phyloP scores from a whole-genome alignment of 2,113 vertebrate species.

The Fukomys damarensis region DNA sequence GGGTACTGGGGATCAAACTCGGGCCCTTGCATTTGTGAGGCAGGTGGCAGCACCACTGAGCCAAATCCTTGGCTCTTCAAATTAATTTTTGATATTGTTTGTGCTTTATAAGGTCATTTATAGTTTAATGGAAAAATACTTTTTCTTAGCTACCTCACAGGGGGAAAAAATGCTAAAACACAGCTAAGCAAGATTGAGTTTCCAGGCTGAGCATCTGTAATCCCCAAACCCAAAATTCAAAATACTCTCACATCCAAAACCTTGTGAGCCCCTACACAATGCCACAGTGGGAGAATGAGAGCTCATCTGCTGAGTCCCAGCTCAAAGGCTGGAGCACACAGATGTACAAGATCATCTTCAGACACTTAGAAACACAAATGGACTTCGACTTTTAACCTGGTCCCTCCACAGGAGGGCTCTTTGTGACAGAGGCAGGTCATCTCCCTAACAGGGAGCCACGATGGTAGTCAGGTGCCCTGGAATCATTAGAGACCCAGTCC shows the following conservation, averaged over 20 bases:
- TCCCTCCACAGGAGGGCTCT: not conserved
- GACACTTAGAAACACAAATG: not conserved
- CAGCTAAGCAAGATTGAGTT: not conserved
- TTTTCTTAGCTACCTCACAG: no score
- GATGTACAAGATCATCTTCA: not conserved
- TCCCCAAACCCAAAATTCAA: not conserved
- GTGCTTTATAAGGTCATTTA: no score
- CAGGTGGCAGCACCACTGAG: no score
- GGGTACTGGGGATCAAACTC: no score
- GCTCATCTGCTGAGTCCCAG: not conserved
- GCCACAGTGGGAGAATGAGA: not conserved
- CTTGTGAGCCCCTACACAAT: not conserved
- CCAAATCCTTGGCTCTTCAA: no score
- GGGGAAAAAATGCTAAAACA: not conserved
- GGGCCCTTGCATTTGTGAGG: no score
- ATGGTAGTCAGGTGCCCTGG: not conserved
- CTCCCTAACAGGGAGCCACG: not conserved
- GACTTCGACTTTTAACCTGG: not conserved
- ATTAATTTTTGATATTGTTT: no score
- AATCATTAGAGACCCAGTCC: not conserved
- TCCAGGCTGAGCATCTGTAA: no score
- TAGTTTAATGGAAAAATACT: no score
- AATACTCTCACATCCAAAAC: not conserved
- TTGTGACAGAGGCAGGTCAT: not conserved
- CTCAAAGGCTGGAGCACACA: not conserved